Evolutionary conservation across 2,888 invertebrate genomes (phyloP).

Genomic region (Gryllus longicercus): DNA sequence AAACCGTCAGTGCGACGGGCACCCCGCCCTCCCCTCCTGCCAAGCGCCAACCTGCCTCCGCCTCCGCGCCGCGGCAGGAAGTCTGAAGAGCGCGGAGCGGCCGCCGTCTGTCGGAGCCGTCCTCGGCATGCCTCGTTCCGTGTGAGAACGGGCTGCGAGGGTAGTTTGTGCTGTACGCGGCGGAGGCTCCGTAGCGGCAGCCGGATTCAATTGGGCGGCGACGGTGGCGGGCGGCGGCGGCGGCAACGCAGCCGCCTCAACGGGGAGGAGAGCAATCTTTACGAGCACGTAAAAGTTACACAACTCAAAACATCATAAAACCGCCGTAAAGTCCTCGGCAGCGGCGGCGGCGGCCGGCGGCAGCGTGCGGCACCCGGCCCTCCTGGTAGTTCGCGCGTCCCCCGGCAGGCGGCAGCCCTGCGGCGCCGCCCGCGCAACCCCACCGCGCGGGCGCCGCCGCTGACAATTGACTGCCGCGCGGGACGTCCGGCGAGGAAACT

Average conservation of each 20-base stretch:
- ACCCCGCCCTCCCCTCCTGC: no score
- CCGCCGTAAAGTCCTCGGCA: constrained; percentile 27
- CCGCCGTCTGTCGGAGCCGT: neutral
- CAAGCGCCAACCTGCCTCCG: neutral
- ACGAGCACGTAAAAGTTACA: constrained; percentile 30
- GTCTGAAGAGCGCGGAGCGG: neutral
- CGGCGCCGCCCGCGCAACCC: neutral
- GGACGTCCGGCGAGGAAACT: no score
- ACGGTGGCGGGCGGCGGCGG: neutral
- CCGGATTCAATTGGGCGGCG: constrained; percentile 26
- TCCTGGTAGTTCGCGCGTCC: neutral
- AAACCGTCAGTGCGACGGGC: no score
- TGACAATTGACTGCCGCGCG: no score
- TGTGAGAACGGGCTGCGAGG: neutral
- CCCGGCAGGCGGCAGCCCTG: neutral
- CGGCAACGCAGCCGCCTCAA: neutral
- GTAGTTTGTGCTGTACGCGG: constrained; percentile 3
- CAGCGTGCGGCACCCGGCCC: neutral
- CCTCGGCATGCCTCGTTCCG: neutral
- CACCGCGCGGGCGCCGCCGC: no score
- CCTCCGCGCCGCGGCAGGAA: neutral
- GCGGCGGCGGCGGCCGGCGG: neutral
- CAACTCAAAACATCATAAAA: constrained; percentile 33
- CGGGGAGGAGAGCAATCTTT: constrained; percentile 28
- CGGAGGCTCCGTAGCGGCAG: neutral